Evolutionary conservation across 64 coral and sea anemone species (phyloP).

Genomic region (Dendronephthya gigantea): DNA sequence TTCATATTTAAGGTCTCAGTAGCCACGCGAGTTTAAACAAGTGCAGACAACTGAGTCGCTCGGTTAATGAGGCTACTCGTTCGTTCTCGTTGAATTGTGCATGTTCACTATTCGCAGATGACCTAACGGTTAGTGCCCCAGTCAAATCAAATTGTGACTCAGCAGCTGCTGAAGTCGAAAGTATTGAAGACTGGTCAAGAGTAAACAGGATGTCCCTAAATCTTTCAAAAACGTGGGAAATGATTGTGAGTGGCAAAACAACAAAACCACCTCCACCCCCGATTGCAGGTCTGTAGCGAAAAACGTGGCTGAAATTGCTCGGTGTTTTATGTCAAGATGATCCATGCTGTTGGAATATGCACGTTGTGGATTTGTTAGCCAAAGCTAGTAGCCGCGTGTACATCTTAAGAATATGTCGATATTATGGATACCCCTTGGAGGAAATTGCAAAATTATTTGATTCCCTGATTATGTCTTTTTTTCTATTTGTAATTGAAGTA

Average conservation of each 20-base stretch:
- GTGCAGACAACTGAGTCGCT: too few species aligned
- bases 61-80: too few species aligned
- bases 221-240: background rate
- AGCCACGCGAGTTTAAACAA: too few species aligned
- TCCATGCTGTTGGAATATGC: background rate
- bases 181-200: background rate
- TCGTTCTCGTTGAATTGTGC: too few species aligned
- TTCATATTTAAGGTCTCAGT: too few species aligned
- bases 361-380: background rate
- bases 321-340: background rate
- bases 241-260: background rate
- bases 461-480: slow-evolving; percentile 3
- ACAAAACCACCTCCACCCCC: background rate
- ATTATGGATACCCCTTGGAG: background rate
- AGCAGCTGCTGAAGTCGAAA: too few species aligned
- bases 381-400: slow-evolving; percentile 7
- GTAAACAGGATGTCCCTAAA: background rate
- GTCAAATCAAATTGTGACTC: too few species aligned
- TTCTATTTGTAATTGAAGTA: slow-evolving; percentile 30
- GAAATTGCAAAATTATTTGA: background rate
- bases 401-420: slow-evolving; percentile 19
- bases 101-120: too few species aligned
- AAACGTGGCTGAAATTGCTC: background rate
- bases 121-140: too few species aligned
- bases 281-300: background rate